These are phyloP conservation scores for Campopleginae sp. DNA, from an alignment of 2,888 invertebrate species.

Conservation along the genomic window DNA sequence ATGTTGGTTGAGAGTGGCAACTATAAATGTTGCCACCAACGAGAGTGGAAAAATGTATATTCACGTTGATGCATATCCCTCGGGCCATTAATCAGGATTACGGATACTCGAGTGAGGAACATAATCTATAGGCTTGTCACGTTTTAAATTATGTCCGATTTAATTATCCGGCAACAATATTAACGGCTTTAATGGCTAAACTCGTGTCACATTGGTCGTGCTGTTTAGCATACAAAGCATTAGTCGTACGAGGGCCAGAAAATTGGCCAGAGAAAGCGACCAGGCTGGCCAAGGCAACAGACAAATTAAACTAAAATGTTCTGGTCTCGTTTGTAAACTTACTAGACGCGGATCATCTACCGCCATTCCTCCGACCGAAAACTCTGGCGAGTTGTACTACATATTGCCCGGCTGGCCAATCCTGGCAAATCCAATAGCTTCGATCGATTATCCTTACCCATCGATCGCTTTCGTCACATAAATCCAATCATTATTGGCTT, in stretches of 20 bases:
- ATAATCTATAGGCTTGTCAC: constrained; percentile 38
- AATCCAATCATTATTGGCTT: constrained; percentile 18
- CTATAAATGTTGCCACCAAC: neutral
- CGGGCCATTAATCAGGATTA: constrained; percentile 59
- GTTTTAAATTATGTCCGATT: constrained; percentile 60
- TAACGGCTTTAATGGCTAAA: constrained; percentile 9
- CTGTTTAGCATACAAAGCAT: constrained; percentile 19
- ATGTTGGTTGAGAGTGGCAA: constrained; percentile 14
- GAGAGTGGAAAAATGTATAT: constrained; percentile 8
- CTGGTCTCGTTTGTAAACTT: constrained; percentile 38
- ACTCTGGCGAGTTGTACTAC: constrained; percentile 8
- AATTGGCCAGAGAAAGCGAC: neutral
- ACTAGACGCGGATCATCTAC: constrained; percentile 24
- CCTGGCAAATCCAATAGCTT: constrained; percentile 31
- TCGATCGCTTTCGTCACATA: constrained; percentile 51
- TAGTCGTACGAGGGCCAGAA: constrained; percentile 25
- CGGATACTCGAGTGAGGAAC: constrained; percentile 28
- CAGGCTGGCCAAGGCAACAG: constrained; percentile 22
- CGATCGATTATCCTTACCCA: constrained; percentile 54
- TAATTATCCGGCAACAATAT: constrained; percentile 52
- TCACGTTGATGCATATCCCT: constrained; percentile 14
- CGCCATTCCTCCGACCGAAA: constrained; percentile 12
- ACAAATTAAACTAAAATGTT: constrained; percentile 33
- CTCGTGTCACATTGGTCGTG: constrained; percentile 9
- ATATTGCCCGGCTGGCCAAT: constrained; percentile 17